Evolutionary conservation across 2,113 vertebrate genomes (phyloP).

Genomic region (Psittacara wagleri): DNA sequence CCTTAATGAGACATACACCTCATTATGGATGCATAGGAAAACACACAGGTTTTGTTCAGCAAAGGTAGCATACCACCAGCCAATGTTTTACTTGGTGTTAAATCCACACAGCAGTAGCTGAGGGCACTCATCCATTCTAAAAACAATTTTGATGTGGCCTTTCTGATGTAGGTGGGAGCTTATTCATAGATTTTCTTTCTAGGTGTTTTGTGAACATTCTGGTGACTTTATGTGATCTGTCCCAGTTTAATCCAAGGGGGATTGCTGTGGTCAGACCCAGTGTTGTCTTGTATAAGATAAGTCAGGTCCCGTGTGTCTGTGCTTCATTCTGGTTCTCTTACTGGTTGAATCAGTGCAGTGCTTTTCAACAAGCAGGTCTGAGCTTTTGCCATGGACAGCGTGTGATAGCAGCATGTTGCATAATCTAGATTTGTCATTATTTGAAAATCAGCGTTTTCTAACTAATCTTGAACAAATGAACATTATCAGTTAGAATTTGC

Average conservation of each 20-base stretch:
- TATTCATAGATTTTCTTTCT: neutral
- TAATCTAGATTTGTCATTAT: neutral
- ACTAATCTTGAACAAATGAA: neutral
- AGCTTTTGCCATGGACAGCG: neutral
- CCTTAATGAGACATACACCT: neutral
- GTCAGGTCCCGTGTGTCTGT: neutral
- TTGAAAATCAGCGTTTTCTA: neutral
- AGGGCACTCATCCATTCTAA: neutral
- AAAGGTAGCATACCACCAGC: neutral
- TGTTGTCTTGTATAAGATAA: neutral
- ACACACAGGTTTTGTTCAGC: neutral
- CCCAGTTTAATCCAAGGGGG: neutral
- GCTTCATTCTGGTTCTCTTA: neutral
- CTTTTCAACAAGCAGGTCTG: neutral
- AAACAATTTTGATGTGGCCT: neutral
- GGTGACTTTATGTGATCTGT: neutral
- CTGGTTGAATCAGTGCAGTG: neutral
- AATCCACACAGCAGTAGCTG: neutral
- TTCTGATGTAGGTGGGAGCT: neutral
- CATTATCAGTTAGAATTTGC: neutral
- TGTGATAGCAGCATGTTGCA: rapidly evolving
- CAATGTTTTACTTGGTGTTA: rapidly evolving
- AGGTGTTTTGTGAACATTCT: neutral
- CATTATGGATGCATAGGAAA: rapidly evolving
- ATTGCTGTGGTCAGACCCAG: neutral